These are phyloP conservation scores for Alviniconcha marisindica DNA, from an alignment of 1,140 invertebrate genomes.

Conservation along the genomic window DNA sequence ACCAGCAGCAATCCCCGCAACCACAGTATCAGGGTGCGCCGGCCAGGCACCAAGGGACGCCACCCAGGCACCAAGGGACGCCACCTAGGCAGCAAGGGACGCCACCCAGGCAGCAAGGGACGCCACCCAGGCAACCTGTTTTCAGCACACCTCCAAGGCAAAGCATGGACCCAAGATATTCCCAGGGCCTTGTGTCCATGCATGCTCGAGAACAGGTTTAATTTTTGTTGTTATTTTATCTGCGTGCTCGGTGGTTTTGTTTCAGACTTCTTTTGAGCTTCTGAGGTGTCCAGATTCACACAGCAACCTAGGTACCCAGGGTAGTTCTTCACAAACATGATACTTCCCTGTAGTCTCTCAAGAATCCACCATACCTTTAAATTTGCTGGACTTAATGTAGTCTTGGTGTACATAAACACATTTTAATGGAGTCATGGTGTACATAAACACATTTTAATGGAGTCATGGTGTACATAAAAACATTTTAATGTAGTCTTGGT, in stretches of 20 bases:
- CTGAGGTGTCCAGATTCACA: no score
- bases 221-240: neutral
- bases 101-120: slow-evolving; percentile 22
- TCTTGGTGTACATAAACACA: no score
- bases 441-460: no score
- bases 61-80: slow-evolving; percentile 10
- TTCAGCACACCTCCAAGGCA: neutral
- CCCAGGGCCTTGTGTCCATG: slow-evolving; percentile 21
- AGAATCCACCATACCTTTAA: no score
- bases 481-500: no score
- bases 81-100: slow-evolving; percentile 11
- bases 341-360: no score
- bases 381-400: no score
- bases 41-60: neutral
- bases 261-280: neutral
- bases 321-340: no score
- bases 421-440: no score
- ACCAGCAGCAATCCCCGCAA: neutral
- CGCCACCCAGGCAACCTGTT: slow-evolving; percentile 3
- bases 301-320: no score
- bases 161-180: neutral
- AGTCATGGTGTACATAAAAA: no score
- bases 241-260: neutral
- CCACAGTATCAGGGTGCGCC: neutral
- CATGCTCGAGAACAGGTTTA: slow-evolving; percentile 30